Base-by-base conservation (phyloP, 1,140 invertebrate species). In the Megalopta genalis region DNA sequence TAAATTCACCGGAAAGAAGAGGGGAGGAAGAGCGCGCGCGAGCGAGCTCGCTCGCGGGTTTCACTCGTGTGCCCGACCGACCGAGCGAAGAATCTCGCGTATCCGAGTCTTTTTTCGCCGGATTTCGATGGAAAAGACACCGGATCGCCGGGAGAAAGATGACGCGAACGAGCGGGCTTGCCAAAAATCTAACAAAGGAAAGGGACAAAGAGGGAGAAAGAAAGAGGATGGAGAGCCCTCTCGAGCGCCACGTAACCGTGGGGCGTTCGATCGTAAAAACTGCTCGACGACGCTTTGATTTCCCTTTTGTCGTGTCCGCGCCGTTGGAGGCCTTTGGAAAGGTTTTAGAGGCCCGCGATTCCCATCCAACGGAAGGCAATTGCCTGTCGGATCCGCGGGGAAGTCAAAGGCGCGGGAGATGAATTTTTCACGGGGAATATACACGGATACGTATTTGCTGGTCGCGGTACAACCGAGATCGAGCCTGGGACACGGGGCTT, bases 211-310 rank as follows among this genome's bases (percentile, higher is more conserved):
- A 83, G 73, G 77, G 71, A 81, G 63, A 75, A 77, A 46, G 42
- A 46, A 14, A 46, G 42, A 14, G 12, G 12, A 14, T 37, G 60
- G 71, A 67, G 54, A 52, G 25, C 59, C 42, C 69, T 66, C 42
- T 46, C 42, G 10, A 46, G 52, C 60, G 52, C 52, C 25, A 59
- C 32, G 72, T 82, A 84, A 82, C 42, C 67, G 77, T 59, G 78
- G 83, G 78, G 52, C 77, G 62, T 82, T 75, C 80, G 83, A 82
- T 86, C 79, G 84, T 86, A 86, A 86, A 86, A 86, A 86, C 84
- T 85, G 52, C 66, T 82, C 74, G 68, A 81, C 80, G 83, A 73
- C 74, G 75, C 84, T 85, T 86, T 82, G 84, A 86, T 86, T 86
- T 75, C 52, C 63, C 72, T 81, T 83, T 73, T 71, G 67, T 75